phyloP scores from a whole-genome alignment of 2,113 vertebrate species.

The Ursus arctos region DNA sequence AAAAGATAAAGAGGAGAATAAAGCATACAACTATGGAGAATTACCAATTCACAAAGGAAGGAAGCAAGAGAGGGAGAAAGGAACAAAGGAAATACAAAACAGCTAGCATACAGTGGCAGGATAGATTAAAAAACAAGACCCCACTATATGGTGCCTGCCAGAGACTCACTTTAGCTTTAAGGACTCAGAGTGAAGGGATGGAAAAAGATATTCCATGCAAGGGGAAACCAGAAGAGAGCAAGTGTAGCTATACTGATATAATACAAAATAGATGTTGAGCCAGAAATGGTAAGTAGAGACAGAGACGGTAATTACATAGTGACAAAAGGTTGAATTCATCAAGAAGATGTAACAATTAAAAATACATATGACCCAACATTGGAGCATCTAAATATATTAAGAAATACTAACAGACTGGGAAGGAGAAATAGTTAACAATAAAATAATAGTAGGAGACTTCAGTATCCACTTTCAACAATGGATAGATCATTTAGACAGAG shows the following conservation, averaged over 20 bases:
- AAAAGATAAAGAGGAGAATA: not conserved
- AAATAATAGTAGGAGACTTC: not conserved
- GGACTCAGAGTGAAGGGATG: not conserved
- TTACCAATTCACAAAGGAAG: not conserved
- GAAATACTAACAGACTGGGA: not conserved
- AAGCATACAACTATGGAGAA: not conserved
- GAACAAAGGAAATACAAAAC: not conserved
- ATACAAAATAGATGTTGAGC: not conserved
- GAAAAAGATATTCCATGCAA: not conserved
- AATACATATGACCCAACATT: not conserved
- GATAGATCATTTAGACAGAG: not conserved
- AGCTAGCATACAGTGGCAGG: not conserved
- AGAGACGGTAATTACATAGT: not conserved
- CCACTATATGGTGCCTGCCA: not conserved
- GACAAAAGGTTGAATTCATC: not conserved
- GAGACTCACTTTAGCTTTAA: not conserved
- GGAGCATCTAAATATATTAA: not conserved
- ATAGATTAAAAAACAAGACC: not conserved
- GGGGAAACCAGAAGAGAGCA: not conserved
- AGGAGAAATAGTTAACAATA: not conserved
- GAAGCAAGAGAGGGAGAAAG: not conserved
- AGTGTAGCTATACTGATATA: not conserved
- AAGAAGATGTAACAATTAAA: not conserved
- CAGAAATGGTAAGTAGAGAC: not conserved
- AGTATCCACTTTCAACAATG: not conserved